Conservation (phyloP, 2,113 vertebrate genomes). For the Cranoglanis bouderius region DNA sequence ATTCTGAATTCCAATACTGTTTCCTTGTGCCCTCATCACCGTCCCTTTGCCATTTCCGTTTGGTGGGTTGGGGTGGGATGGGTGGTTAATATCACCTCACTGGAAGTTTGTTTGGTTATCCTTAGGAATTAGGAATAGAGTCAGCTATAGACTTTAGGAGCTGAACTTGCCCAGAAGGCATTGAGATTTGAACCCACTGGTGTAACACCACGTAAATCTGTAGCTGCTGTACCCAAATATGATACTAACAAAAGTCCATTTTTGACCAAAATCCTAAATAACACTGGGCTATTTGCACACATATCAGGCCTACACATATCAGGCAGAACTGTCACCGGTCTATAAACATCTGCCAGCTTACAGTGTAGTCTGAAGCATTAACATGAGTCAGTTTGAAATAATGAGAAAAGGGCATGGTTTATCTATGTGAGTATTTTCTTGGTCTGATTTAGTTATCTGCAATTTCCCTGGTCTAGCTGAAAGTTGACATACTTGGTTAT, state of each 20-base stretch:
- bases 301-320: neutral
- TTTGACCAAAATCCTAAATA: neutral
- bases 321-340: neutral
- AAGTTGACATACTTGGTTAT: neutral
- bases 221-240: neutral
- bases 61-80: neutral
- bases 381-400: neutral
- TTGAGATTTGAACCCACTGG: neutral
- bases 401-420: neutral
- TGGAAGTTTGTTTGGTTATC: neutral
- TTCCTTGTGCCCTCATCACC: neutral
- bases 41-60: neutral
- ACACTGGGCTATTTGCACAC: neutral
- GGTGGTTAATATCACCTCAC: neutral
- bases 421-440: neutral
- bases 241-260: neutral
- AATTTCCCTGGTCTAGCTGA: neutral
- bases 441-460: neutral
- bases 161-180: neutral
- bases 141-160: neutral
- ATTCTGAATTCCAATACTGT: neutral
- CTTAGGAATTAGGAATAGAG: neutral
- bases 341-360: neutral
- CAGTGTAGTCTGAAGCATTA: neutral
- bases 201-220: neutral